Evolutionary conservation across 1,140 invertebrate species (phyloP).

Genomic region (Nixonia krombeini): DNA sequence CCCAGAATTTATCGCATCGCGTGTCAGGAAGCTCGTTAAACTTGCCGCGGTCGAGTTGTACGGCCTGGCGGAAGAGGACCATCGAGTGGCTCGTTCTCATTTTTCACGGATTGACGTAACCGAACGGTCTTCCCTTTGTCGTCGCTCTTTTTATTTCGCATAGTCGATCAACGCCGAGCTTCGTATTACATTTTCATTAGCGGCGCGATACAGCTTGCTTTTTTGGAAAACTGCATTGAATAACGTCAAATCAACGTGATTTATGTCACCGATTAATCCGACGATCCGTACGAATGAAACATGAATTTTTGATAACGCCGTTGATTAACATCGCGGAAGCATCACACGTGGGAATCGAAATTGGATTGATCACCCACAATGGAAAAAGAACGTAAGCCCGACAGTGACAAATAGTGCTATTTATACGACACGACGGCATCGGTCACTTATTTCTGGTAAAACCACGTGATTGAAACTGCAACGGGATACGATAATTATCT

Average conservation of each 20-base stretch:
- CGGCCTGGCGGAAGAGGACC: background rate
- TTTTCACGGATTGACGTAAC: constrained; percentile 14
- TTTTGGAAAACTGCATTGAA: background rate
- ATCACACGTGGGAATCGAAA: too few relatives aligned
- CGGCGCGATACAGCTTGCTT: background rate
- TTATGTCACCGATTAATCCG: too few relatives aligned
- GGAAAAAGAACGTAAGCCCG: too few relatives aligned
- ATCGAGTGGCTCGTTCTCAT: constrained; percentile 1
- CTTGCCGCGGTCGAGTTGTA: background rate
- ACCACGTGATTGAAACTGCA: too few relatives aligned
- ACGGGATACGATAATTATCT: too few relatives aligned
- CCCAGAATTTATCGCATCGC: constrained; percentile 15
- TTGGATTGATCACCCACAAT: too few relatives aligned
- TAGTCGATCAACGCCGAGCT: constrained; percentile 3
- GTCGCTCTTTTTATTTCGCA: constrained; percentile 10
- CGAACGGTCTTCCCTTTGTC: background rate
- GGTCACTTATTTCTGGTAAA: too few relatives aligned
- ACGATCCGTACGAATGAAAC: too few relatives aligned
- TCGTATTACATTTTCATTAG: constrained; percentile 10
- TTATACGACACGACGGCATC: too few relatives aligned
- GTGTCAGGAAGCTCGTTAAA: constrained; percentile 18
- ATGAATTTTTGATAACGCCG: too few relatives aligned
- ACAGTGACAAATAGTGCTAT: too few relatives aligned
- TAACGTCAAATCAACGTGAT: constrained; percentile 9
- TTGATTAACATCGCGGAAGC: too few relatives aligned